phyloP scores from a whole-genome alignment of 2,888 invertebrate genomes.

The Pinctada fucata region DNA sequence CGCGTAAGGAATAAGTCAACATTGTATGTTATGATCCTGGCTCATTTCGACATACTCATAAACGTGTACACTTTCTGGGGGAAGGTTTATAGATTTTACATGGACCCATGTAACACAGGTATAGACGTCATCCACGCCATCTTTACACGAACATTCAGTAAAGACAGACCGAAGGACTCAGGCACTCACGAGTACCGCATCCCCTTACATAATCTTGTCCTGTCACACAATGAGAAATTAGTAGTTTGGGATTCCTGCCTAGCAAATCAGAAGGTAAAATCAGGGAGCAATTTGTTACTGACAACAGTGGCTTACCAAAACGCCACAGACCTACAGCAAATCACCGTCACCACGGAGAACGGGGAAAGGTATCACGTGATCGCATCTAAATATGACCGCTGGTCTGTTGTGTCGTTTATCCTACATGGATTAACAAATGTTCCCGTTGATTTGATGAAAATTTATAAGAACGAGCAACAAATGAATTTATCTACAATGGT shows the following conservation, averaged over 20 bases:
- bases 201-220: constrained; percentile 61
- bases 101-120: constrained; percentile 65
- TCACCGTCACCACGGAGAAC: constrained; percentile 54
- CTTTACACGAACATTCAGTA: constrained; percentile 61
- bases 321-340: constrained; percentile 54
- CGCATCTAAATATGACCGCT: constrained; percentile 66
- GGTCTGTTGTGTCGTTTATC: constrained; percentile 69
- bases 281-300: constrained; percentile 56
- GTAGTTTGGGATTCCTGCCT: constrained; percentile 64
- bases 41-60: constrained; percentile 58
- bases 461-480: constrained; percentile 50
- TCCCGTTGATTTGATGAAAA: constrained; percentile 64
- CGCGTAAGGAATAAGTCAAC: constrained; percentile 53
- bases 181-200: constrained; percentile 62
- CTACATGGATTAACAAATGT: constrained; percentile 65
- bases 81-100: constrained; percentile 63
- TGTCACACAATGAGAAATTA: constrained; percentile 53
- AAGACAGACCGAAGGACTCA: constrained; percentile 53
- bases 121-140: constrained; percentile 60
- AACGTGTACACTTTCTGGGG: constrained; percentile 72
- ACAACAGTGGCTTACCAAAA: constrained; percentile 66
- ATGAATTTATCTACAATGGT: constrained; percentile 58
- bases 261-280: constrained; percentile 55
- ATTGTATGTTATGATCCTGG: constrained; percentile 61
- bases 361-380: constrained; percentile 50